Base-by-base conservation (phyloP, 1,140 invertebrate species). In the Bombus ignitus region DNA sequence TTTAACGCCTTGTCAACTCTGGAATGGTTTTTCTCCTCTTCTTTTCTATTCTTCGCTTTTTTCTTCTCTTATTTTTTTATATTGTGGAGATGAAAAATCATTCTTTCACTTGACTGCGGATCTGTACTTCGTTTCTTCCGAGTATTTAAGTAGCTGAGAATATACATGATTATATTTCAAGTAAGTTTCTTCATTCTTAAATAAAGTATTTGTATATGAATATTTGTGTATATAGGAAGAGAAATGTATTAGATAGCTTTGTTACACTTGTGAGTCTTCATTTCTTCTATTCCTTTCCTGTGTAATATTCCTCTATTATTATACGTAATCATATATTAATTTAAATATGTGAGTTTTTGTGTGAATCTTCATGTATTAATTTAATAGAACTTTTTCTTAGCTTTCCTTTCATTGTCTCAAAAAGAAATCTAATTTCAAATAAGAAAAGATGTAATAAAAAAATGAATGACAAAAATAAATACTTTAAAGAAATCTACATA, bases 101-200 rank as follows among this genome's bases (percentile, higher is more conserved):
- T 44, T 68, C 66, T 59, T 79, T 84, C 39, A 78, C 39, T 57
- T 42, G 65, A 78, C 74, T 84, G 83, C 83, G 83, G 83, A 84
- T 72, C 65, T 85, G 83, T 85, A 85, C 83, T 85, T 85, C 18
- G 53, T 80, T 85, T 70, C 8, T 68, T 77, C 37, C 12, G n/a
- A 22, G 6, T 57, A 42, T 78, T 78, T 78, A 83, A 35, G 28
- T 44, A 37, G 28, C 6, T 32, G n/a, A 13, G 28, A 53, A 66
- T 68, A 42, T 28, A 47, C 25, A 18, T 4, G 12, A 6, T 66
- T 65, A 12, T n/a, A 22, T 44, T 83, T 75, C 68, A 37, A 25
- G 10, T 57, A 32, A 68, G 28, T 12, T 76, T 39, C 28, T 76
- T 68, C 71, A 18, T n/a, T n/a, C 10, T 25, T 75, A 83, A 15